Percentiles rank a stretch among this genome's conserved stretches.
Conservation (phyloP, 1,140 invertebrate species). For the Xylocopa sonorina region DNA sequence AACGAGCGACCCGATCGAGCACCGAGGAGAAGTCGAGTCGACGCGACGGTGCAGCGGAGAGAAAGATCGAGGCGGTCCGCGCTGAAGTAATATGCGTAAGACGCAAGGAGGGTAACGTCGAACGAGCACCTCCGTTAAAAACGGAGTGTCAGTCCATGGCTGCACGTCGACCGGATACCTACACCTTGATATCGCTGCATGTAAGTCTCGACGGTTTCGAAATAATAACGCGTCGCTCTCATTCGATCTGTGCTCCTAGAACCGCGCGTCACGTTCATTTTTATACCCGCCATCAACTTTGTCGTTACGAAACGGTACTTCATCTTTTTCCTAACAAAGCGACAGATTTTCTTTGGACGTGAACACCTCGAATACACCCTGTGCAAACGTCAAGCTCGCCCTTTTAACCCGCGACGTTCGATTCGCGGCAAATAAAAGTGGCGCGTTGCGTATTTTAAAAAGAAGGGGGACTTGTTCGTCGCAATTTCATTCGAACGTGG, state of each 20-base stretch:
- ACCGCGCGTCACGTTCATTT: neutral
- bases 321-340: no score
- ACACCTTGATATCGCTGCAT: constrained; percentile 56
- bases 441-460: no score
- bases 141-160: constrained; percentile 66
- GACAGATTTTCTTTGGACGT: no score
- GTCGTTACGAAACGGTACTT: neutral
- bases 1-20: neutral
- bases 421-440: no score
- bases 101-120: constrained; percentile 32
- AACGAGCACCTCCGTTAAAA: constrained; percentile 51
- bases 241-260: constrained; percentile 15
- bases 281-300: no score
- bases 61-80: neutral
- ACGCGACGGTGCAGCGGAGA: neutral
- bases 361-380: no score
- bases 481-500: neutral
- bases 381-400: no score
- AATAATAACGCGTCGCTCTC: constrained; percentile 3
- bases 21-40: constrained; percentile 3
- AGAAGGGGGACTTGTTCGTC: neutral
- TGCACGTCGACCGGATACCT: constrained; percentile 60
- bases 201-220: constrained; percentile 57
- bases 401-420: no score
- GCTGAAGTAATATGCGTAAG: constrained; percentile 37